Conservation (phyloP, 2,113 vertebrate species). For the Euleptes europaea region DNA sequence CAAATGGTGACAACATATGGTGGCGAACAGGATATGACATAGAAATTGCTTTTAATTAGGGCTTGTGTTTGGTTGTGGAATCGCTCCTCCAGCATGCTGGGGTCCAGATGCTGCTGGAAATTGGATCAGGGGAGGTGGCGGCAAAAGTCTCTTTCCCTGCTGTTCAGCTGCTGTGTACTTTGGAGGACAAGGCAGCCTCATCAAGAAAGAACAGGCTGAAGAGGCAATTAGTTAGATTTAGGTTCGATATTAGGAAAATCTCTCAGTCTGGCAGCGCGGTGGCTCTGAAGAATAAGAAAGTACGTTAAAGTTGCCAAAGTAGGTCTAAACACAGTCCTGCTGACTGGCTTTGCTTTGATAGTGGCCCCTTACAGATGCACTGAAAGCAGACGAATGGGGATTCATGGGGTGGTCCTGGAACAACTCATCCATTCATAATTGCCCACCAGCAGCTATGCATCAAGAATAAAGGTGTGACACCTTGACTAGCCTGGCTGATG, state of each 20-base stretch:
- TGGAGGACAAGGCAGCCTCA: not conserved
- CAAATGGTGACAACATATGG: not conserved
- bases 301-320: not conserved
- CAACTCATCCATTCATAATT: not conserved
- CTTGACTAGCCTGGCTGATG: not conserved
- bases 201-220: not conserved
- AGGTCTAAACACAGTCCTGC: not conserved
- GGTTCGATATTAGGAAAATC: not conserved
- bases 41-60: constrained; percentile 29
- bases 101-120: constrained; percentile 30
- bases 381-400: not conserved
- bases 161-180: not conserved
- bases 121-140: constrained; percentile 11
- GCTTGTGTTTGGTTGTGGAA: not conserved
- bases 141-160: constrained; percentile 2
- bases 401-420: not conserved
- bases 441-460: not conserved
- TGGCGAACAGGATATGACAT: not conserved
- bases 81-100: constrained; percentile 9
- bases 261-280: not conserved
- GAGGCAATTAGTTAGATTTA: constrained; percentile 16
- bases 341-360: not conserved
- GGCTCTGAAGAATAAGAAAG: not conserved
- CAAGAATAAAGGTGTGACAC: not conserved
- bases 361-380: not conserved